A percentile compares a stretch with the other conserved stretches of the same genome.
Evolutionary conservation across 2,888 invertebrate species (phyloP).

Genomic region (Thumatha senex): DNA sequence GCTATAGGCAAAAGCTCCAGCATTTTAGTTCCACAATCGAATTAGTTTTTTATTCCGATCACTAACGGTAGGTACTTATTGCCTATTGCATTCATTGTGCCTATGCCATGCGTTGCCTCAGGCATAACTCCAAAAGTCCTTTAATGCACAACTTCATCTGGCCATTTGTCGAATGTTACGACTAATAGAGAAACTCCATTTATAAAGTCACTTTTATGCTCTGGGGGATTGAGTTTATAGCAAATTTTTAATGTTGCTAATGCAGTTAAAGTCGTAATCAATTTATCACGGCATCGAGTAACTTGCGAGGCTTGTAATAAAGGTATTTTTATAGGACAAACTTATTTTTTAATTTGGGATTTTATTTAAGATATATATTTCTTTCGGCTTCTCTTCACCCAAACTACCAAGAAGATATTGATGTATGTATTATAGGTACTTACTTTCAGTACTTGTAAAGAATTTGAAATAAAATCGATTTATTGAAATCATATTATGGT

Average conservation of each 20-base stretch:
- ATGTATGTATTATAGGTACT: too few relatives aligned
- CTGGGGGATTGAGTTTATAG: slow-evolving; percentile 36
- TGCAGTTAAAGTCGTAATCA: slow-evolving; percentile 23
- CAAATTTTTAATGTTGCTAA: slow-evolving; percentile 39
- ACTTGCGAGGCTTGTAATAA: slow-evolving; percentile 7
- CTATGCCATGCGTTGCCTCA: slow-evolving; percentile 48
- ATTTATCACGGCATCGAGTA: slow-evolving; percentile 13
- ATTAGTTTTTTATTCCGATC: slow-evolving; percentile 45
- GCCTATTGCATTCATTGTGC: slow-evolving; percentile 44
- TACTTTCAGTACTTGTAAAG: too few relatives aligned
- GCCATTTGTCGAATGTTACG: slow-evolving; percentile 60
- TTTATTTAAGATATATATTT: background rate
- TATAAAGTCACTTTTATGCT: slow-evolving; percentile 47
- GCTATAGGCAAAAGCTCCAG: slow-evolving; percentile 39
- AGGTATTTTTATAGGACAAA: background rate
- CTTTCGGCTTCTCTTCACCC: too few relatives aligned
- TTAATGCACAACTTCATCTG: slow-evolving; percentile 61
- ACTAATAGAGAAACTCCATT: slow-evolving; percentile 65
- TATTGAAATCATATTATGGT: too few relatives aligned
- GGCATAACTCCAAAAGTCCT: slow-evolving; percentile 53
- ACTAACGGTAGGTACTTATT: slow-evolving; percentile 16
- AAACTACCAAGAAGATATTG: too few relatives aligned
- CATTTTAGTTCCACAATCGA: slow-evolving; percentile 36
- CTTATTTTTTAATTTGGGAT: background rate
- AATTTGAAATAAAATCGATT: too few relatives aligned